A percentile compares a stretch with the other conserved stretches of the same genome.
Conservation (phyloP, 2,888 invertebrate species). For the Acanthosepion pharaonis region DNA sequence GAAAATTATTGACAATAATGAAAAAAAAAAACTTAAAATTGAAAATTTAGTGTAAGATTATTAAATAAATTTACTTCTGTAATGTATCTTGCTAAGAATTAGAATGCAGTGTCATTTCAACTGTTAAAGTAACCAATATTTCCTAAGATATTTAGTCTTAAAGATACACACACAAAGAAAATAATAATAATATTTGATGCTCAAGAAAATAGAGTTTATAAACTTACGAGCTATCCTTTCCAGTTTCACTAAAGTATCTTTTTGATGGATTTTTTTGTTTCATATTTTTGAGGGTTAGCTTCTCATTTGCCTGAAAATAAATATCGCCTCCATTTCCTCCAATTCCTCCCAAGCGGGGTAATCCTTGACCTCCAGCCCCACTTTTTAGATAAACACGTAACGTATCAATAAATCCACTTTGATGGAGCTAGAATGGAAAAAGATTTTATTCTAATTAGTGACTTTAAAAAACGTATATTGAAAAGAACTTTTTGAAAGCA, state of each 20-base stretch:
- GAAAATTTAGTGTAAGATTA: too few species aligned
- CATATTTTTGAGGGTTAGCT: conserved; percentile 72
- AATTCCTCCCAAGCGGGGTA: conserved; percentile 86
- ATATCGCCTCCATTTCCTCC: conserved; percentile 95
- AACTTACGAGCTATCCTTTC: conserved; percentile 82
- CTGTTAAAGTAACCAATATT: too few species aligned
- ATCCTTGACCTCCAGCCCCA: conserved; percentile 87
- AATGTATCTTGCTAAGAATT: too few species aligned
- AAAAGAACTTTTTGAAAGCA: too few species aligned
- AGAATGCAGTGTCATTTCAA: too few species aligned
- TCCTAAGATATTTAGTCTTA: background rate
- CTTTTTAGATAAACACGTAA: conserved; percentile 86
- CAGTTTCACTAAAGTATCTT: conserved; percentile 81
- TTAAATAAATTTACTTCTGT: too few species aligned
- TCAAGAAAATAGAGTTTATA: background rate
- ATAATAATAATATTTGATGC: too few species aligned
- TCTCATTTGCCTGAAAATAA: conserved; percentile 77
- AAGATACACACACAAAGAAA: background rate
- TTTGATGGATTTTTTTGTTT: conserved; percentile 77
- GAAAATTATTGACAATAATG: too few species aligned
- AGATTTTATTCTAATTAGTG: background rate
- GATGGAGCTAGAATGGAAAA: background rate
- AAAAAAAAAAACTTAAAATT: too few species aligned
- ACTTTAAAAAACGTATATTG: too few species aligned
- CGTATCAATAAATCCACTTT: conserved; percentile 82